Evolutionary conservation across 92 coral and sea anemone species (phyloP).

Genomic region (Palythoa heliodiscus): DNA sequence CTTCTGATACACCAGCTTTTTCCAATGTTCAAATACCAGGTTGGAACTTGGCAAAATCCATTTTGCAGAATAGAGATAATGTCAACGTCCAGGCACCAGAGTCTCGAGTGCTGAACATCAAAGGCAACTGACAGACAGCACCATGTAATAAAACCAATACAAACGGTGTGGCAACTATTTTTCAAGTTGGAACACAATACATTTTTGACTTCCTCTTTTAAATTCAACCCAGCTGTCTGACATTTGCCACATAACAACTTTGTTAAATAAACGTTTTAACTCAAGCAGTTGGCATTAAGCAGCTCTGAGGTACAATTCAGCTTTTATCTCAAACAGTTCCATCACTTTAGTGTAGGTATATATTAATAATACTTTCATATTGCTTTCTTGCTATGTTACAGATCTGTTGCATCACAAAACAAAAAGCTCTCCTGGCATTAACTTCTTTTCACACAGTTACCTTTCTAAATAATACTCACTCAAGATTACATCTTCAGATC

Average conservation of each 20-base stretch:
- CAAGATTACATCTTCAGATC: not conserved
- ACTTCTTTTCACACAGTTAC: not conserved
- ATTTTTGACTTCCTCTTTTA: not conserved
- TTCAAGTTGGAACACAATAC: not conserved
- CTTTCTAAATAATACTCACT: not conserved
- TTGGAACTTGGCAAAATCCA: not conserved
- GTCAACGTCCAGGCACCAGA: constrained; percentile 6
- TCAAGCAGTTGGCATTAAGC: not conserved
- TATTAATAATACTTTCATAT: not conserved
- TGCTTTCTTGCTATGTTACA: not conserved
- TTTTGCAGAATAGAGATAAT: not conserved
- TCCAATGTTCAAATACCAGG: not conserved
- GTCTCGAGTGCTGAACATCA: not conserved
- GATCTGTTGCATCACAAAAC: not conserved
- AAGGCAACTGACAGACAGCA: constrained; percentile 13
- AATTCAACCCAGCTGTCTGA: not conserved
- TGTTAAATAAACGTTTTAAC: not conserved
- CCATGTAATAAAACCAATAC: not conserved
- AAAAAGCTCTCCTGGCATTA: not conserved
- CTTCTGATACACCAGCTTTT: not conserved
- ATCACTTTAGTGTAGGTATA: not conserved
- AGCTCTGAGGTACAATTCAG: not conserved
- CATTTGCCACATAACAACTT: not conserved
- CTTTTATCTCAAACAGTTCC: not conserved
- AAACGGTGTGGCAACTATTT: not conserved